These are phyloP conservation scores for Calycopis cecrops DNA, from an alignment of 1,140 invertebrate species.

Conservation along the genomic window DNA sequence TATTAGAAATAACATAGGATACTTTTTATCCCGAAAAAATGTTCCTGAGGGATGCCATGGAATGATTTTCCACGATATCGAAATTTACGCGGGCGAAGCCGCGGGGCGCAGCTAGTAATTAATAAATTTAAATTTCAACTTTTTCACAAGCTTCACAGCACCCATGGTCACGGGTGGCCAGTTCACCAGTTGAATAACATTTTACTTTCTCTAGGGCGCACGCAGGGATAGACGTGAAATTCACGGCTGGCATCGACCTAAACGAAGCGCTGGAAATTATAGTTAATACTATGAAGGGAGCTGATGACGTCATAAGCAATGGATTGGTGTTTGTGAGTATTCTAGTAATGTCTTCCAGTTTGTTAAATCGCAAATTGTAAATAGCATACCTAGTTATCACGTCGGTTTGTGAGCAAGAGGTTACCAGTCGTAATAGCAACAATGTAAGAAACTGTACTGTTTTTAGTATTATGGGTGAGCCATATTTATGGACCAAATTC, in stretches of 20 bases:
- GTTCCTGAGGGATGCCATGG: no score
- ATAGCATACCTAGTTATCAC: not conserved
- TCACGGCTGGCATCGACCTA: conserved; percentile 32
- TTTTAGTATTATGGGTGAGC: not conserved
- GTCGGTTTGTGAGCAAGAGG: no score
- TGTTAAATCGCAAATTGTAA: not conserved
- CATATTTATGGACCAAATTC: not conserved
- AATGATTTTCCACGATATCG: no score
- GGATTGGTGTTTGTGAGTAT: conserved; percentile 3
- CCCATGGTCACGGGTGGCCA: no score
- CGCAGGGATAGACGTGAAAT: conserved; percentile 28
- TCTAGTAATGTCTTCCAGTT: not conserved
- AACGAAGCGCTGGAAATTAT: conserved; percentile 40
- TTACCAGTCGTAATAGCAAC: no score
- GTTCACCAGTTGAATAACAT: not conserved
- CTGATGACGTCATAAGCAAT: not conserved
- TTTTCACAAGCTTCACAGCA: no score
- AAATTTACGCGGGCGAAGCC: no score
- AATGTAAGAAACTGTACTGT: not conserved
- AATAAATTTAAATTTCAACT: no score
- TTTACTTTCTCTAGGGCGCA: conserved; percentile 29
- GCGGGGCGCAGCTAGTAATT: no score
- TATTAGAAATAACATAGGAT: no score
- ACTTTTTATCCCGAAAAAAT: no score
- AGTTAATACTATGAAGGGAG: conserved; percentile 21